Base-by-base conservation (phyloP, 2,888 invertebrate genomes). In the Watsonalla cultraria region DNA sequence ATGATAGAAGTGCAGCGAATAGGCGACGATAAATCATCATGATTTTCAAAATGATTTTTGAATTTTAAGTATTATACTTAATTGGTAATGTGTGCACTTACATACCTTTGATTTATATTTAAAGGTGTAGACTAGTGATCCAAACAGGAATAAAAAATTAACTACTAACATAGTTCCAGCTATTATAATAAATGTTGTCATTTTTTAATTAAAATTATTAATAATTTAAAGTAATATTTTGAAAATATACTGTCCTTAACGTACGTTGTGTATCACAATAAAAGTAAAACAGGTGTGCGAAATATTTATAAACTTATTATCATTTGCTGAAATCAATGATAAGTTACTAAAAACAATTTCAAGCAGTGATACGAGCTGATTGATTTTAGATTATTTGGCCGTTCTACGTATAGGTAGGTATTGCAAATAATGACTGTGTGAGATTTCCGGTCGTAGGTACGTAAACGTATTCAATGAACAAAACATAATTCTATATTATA, bases 91-190 rank as follows among this genome's bases (percentile, higher is more conserved):
- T 24, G 24, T 24, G 24, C 9, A 53, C 8, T 33, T 8, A 58
- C 61, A 62, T 60, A 81, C 80, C 74, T 71, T 71, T 35, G 45
- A 61, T 46, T 57, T 62, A 11, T 45, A 58, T n/a, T 47, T 46
- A n/a, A 72, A 5, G 0, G 80, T 74, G 42, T 76, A 74, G 15
- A 72, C 8, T 5, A 82, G 46, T 4, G 80, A 65, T 47, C 65
- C 61, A 47, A 62, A 6, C n/a, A 82, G 57, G 59, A 82, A 82
- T 39, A 75, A 0, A 5, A 70, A 5, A 57, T 83, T 81, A 9
- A 75, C n/a, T 5, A 63, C 5, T 5, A 80, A 55, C 51, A 76
- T 37, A 9, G 70, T 51, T 45, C 53, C 7, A 7, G 76, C 74
- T 11, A 80, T 54, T 46, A 79, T 73, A 6, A 72, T 15, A 62